Evolutionary conservation across 2,888 invertebrate genomes (phyloP), one percentile per base, ranked within the genome.

Genomic region (Anthophora plumipes): DNA sequence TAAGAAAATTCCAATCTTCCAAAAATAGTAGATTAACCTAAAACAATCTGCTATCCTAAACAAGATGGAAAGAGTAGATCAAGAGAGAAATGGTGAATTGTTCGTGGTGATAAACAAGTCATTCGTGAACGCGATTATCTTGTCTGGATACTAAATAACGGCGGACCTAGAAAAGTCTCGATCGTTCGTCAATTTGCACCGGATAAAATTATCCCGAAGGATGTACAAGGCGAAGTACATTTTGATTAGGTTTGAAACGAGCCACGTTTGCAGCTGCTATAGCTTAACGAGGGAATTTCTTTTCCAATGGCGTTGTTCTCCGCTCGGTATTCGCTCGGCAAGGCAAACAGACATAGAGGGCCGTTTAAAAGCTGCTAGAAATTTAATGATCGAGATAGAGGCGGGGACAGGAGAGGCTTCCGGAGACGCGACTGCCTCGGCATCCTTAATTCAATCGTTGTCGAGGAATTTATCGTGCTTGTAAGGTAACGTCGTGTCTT

Each of bases 21-120:
- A n/a, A n/a, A n/a, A n/a, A n/a, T n/a, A n/a, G n/a, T n/a, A n/a
- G n/a, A n/a, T n/a, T n/a, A n/a, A n/a, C n/a, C n/a, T n/a, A n/a
- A n/a, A n/a, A n/a, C n/a, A n/a, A n/a, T n/a, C n/a, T n/a, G n/a
- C n/a, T n/a, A n/a, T n/a, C n/a, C n/a, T n/a, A n/a, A n/a, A n/a
- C n/a, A n/a, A n/a, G n/a, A n/a, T n/a, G n/a, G n/a, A n/a, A n/a
- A n/a, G n/a, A n/a, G n/a, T n/a, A n/a, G n/a, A n/a, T n/a, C n/a
- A n/a, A n/a, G n/a, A n/a, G n/a, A n/a, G n/a, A n/a, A n/a, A n/a
- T 31, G 31, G 31, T 31, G 31, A 31, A 81, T 83, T 82, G 81
- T 81, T 80, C 71, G 74, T 76, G 73, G 31, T 54, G 80, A 86
- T 84, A 87, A 88, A 81, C 87, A 85, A 86, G 77, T 87, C 87